Conservation (phyloP, 2,113 vertebrate genomes). For the Nerophis lumbriciformis region DNA sequence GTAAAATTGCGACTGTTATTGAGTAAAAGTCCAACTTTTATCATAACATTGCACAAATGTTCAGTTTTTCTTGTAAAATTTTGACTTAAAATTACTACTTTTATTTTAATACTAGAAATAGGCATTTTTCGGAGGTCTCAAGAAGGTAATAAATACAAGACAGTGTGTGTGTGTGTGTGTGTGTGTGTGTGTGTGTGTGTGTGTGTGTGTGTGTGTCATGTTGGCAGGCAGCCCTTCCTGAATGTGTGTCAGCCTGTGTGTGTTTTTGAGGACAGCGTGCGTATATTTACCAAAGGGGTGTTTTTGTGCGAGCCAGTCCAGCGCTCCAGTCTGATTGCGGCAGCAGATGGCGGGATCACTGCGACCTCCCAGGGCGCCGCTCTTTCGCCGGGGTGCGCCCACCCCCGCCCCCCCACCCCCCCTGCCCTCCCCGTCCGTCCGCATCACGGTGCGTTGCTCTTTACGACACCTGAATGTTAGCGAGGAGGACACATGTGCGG, state of each 20-base stretch:
- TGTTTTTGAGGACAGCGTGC: slow-evolving; percentile 29
- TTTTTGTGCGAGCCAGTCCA: slow-evolving; percentile 19
- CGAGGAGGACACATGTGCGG: slow-evolving; percentile 13
- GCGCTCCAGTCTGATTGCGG: slow-evolving; percentile 58
- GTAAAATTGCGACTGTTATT: no score
- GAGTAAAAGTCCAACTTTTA: no score
- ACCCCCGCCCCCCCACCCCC: background rate
- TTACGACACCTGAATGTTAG: slow-evolving; percentile 20
- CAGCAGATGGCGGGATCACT: slow-evolving; percentile 69
- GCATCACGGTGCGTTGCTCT: background rate
- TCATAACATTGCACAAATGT: no score
- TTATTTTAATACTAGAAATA: no score
- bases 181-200: slow-evolving; percentile 11
- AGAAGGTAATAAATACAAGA: no score
- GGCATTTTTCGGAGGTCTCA: no score
- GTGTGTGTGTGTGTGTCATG: slow-evolving; percentile 39
- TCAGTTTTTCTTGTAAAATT: no score
- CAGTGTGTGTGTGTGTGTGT: slow-evolving; percentile 1
- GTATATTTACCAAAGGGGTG: slow-evolving; percentile 20
- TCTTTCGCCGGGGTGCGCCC: slow-evolving; percentile 24
- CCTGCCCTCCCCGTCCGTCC: no score
- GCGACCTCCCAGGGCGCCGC: slow-evolving; percentile 61
- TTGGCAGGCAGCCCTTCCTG: no score
- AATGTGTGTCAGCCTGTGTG: slow-evolving; percentile 1
- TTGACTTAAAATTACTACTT: no score